Base-by-base conservation (phyloP, 2,113 vertebrate genomes). In the Podiceps cristatus region DNA sequence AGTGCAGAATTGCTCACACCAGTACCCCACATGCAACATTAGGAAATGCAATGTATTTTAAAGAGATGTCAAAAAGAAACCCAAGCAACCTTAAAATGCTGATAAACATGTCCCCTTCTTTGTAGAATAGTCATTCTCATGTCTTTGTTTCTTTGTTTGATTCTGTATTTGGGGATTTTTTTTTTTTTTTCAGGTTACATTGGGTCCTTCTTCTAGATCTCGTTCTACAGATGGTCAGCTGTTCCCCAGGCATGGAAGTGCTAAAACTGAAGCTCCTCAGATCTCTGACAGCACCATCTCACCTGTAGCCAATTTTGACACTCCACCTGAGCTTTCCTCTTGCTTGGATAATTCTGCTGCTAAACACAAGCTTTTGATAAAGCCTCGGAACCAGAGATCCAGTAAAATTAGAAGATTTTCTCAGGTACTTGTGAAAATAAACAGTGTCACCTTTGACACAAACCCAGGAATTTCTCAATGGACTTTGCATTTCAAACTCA, bases 301-400 rank as follows among this genome's bases (percentile, higher is more conserved):
- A 1, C 96, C 98, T 8, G 76, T 98, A 20, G 93, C 98, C 31
- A 98, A 98, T 97, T 99, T 99, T 88, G 98, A 97, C 88, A 82
- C 94, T 72, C 99, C 99, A 59, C 98, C 99, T 53, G 98, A 98
- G 62, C 98, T 98, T 90, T 98, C 96, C 14, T 96, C 98, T 83
- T 99, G 98, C 97, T 95, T 99, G 96, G 99, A 99, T 96, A 99
- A 98, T 80, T 99, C 99, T 74, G 99, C 99, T 37, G 99, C 99
- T 33, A 99, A 98, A 64, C 99, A 99, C 93, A 99, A 99, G 60
- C 99, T 99, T 98, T 98, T 99, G 53, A 94, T 99, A 60, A 99
- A 99, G 88, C 99, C 99, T 29, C 98, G 98, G 89, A 99, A 99
- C 74, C 99, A 99, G 97, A 98, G 99, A 82, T 99, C 98, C 69